phyloP scores from a whole-genome alignment of 2,888 invertebrate genomes.

The Drosophila diplacantha region DNA sequence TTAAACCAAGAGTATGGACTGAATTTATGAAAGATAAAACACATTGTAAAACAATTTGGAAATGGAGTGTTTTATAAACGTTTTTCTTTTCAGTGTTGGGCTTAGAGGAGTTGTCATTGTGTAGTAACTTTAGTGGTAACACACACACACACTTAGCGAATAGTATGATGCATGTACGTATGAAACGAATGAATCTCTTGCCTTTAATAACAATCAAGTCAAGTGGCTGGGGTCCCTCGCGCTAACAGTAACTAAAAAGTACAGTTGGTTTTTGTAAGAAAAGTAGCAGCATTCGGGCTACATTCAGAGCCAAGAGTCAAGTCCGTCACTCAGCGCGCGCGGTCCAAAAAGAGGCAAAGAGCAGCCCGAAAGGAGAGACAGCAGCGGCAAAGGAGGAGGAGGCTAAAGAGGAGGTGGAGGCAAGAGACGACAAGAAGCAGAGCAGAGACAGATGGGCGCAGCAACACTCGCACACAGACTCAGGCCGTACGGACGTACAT shows the following conservation, averaged over 20 bases:
- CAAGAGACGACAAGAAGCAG: constrained; percentile 46
- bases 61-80: not conserved
- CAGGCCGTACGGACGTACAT: constrained; percentile 30
- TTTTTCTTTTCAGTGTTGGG: not conserved
- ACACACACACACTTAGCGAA: constrained; percentile 8
- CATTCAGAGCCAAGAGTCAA: constrained; percentile 33
- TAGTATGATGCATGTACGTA: constrained; percentile 7
- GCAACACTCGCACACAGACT: constrained; percentile 25
- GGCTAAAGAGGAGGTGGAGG: constrained; percentile 3
- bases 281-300: constrained; percentile 45
- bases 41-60: no score
- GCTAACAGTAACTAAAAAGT: constrained; percentile 71
- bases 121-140: constrained; percentile 13
- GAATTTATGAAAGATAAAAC: no score
- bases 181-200: constrained; percentile 43
- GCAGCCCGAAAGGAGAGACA: constrained; percentile 20
- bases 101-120: constrained; percentile 6
- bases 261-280: constrained; percentile 72
- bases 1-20: not conserved
- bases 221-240: constrained; percentile 58
- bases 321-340: constrained; percentile 32
- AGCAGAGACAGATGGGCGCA: constrained; percentile 50
- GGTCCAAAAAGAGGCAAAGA: constrained; percentile 35
- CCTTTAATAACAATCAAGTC: constrained; percentile 70
- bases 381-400: constrained; percentile 5